Evolutionary conservation across 2,797 vertebrate species (phyloP).

Genomic region (Sebastes dallii): DNA sequence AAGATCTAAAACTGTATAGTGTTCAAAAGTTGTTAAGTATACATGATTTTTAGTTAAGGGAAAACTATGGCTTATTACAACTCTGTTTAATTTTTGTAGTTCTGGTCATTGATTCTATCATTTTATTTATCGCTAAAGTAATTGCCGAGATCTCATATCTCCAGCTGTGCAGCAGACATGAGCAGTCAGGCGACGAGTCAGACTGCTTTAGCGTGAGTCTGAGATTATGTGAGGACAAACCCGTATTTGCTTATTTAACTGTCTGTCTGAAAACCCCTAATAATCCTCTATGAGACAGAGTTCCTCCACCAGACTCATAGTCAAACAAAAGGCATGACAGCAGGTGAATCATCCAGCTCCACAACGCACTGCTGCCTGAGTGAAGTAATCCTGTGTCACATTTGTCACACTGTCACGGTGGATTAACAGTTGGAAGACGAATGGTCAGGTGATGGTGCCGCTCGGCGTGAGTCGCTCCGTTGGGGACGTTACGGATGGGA

Average conservation of each 20-base stretch:
- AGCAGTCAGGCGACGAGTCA: not conserved
- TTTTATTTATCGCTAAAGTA: not conserved
- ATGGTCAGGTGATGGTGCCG: slow-evolving; percentile 3
- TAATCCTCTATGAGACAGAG: slow-evolving; percentile 23
- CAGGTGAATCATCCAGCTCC: slow-evolving; percentile 18
- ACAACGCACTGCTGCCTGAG: slow-evolving; percentile 1
- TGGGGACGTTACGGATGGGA: not conserved
- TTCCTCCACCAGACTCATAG: not conserved
- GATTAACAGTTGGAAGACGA: slow-evolving; percentile 20
- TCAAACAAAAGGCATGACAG: slow-evolving; percentile 28
- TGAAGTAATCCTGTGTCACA: slow-evolving; percentile 42
- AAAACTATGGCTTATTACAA: not conserved
- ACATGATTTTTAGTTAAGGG: too few species aligned
- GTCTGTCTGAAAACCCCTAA: not conserved
- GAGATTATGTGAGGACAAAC: not conserved
- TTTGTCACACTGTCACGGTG: slow-evolving; percentile 26
- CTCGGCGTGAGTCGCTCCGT: not conserved
- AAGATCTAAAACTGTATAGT: too few species aligned
- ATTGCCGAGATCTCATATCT: not conserved
- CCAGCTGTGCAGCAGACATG: not conserved
- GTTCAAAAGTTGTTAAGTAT: too few species aligned
- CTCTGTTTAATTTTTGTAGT: not conserved
- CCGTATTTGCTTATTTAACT: not conserved
- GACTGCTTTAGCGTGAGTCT: not conserved
- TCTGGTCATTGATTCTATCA: not conserved